These are phyloP conservation scores for Anthoptus insignis DNA, from an alignment of 2,888 invertebrate species.

Conservation along the genomic window DNA sequence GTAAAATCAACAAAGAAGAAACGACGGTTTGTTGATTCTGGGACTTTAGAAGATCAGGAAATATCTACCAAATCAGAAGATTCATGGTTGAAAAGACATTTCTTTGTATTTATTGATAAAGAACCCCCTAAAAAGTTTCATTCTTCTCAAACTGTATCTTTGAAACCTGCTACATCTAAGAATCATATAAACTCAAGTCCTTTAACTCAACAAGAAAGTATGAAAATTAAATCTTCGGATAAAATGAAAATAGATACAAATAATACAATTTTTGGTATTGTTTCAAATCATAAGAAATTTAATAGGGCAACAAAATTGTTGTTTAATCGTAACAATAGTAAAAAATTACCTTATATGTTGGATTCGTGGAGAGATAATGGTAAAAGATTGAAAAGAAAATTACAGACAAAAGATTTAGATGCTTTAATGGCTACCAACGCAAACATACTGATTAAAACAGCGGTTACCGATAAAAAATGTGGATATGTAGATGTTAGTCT, in stretches of 20 bases:
- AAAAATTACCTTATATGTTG: not conserved
- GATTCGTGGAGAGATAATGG: not conserved
- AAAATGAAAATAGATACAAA: not conserved
- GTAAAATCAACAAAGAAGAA: constrained; percentile 53
- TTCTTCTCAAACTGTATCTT: constrained; percentile 63
- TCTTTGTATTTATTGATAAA: constrained; percentile 67
- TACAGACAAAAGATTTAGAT: not conserved
- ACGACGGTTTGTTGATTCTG: constrained; percentile 62
- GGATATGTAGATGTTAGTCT: constrained; percentile 59
- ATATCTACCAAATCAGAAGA: constrained; percentile 71
- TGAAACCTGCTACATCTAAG: constrained; percentile 57
- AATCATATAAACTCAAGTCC: not conserved
- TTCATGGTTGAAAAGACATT: constrained; percentile 76
- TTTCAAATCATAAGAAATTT: not conserved
- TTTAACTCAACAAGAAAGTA: not conserved
- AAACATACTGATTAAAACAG: constrained; percentile 5
- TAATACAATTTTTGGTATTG: not conserved
- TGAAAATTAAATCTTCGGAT: not conserved
- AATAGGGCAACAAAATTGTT: not conserved
- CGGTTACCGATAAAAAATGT: constrained; percentile 46
- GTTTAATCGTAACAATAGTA: not conserved
- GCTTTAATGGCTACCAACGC: not conserved
- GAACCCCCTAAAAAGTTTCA: constrained; percentile 68
- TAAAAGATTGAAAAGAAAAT: constrained; percentile 12
- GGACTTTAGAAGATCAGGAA: constrained; percentile 66